These are phyloP conservation scores for Megaceryle alcyon DNA, from an alignment of 2,797 vertebrate genomes.

Conservation along the genomic window DNA sequence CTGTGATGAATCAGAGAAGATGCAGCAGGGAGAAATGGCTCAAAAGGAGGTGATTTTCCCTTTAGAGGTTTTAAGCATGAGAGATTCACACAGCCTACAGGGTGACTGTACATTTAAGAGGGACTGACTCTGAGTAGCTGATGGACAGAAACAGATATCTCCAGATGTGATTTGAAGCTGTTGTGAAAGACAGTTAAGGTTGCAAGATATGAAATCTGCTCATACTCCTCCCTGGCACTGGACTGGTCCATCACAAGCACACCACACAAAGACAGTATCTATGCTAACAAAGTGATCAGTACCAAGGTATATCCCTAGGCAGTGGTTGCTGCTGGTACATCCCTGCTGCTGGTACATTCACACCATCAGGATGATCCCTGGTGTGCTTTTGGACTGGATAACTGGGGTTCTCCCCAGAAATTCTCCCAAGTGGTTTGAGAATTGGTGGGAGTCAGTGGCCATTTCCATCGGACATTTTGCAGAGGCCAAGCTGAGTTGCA, in stretches of 20 bases:
- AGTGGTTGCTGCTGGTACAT: not conserved
- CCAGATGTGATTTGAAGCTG: not conserved
- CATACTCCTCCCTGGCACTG: not conserved
- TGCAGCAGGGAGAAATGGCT: not conserved
- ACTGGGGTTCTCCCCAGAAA: not conserved
- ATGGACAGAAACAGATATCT: not conserved
- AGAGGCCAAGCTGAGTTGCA: not conserved
- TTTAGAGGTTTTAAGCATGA: not conserved
- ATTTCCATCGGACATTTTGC: fast-evolving
- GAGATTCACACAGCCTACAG: not conserved
- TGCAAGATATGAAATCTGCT: not conserved
- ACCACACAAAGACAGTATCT: not conserved
- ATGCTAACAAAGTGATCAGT: not conserved
- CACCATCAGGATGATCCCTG: not conserved
- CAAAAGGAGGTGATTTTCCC: not conserved
- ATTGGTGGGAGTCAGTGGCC: not conserved
- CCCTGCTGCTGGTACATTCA: not conserved
- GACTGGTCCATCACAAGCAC: not conserved
- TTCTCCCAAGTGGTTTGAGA: not conserved
- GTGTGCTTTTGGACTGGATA: not conserved
- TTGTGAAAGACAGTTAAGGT: not conserved
- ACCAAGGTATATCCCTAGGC: not conserved
- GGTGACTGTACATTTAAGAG: not conserved
- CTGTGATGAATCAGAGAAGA: constrained; percentile 41
- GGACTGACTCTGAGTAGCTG: not conserved